Evolutionary conservation across 2,797 vertebrate genomes (phyloP), one percentile per base, ranked within the genome.

Genomic region (Pipistrellus pygmaeus): DNA sequence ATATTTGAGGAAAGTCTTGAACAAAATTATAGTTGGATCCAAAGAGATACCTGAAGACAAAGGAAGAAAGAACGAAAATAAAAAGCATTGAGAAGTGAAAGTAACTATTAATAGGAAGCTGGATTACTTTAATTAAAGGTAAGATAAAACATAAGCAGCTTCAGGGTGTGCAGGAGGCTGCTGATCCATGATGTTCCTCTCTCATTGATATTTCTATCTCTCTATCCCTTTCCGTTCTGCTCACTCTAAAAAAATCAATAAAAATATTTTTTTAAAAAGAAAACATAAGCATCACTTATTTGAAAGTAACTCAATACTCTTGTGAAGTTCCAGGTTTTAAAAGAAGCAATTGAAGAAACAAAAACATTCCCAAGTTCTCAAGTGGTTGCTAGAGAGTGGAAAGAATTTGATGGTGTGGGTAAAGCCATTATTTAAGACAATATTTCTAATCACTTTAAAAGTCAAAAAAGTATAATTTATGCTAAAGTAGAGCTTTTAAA

Each of bases 401-500:
- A 76, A 85, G 11, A 62, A 80, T 23, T 51, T 78, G 53, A 7
- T 41, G 32, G 1, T 71, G 10, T 10, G 57, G 73, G 60, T 38
- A 32, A 89, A 75, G 60, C 75, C 60, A 88, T 76, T 75, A 93
- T 93, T 68, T 72, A 89, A 87, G 90, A 73, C 23, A 88, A 93
- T 80, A 60, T 82, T 75, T 75, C 60, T 76, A 23, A 76, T 66
- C 13, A 44, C 9, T 44, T 62, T 57, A 83, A 93, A 27, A 72
- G 69, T 68, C 4, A 75, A 81, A 38, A 71, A 41, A 57, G 18
- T 32, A 7, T 68, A 23, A 66, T 32, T 71, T 53, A 69, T 68
- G 38, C 71, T 38, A 6, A 9, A 84, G 27, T 8, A 41, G 14
- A 12, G 12, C 51, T 89, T 38, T 60, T 68, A 53, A 17, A 68